Evolutionary conservation across 2,888 invertebrate genomes (phyloP), one percentile per base, ranked within the genome.

Genomic region (Horisme vitalbata): DNA sequence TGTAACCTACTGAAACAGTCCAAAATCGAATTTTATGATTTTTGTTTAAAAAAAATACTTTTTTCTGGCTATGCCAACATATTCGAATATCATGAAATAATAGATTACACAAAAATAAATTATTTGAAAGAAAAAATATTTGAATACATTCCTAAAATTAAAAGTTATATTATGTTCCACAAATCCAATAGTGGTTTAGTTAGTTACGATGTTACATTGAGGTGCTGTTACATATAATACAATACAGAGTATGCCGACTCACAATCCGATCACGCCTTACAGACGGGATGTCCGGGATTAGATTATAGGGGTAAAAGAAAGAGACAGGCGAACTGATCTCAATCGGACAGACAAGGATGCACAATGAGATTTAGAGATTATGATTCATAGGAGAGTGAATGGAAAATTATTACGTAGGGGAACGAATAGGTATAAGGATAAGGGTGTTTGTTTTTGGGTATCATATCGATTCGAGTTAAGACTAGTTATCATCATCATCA

Each of bases 231-330:
- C 33, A 43, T 12, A 33, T 33, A 43, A 32, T 43, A 28, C 38
- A 32, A 36, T 53, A 47, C 45, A 55, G 46, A 50, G 55, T 68
- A 60, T 60, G 57, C 58, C 55, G 49, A 63, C 67, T 67, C 69
- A 68, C 58, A 66, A 68, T 70, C 65, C 68, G 67, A 75, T 70
- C 70, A 66, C 70, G 75, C 72, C 75, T 78, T 76, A 78, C 78
- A 78, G 76, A 77, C 84, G 83, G 84, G 87, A 87, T 83, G 85
- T 86, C 68, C 75, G 85, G 87, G 88, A 89, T 90, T 90, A 90
- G 88, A 82, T 85, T 85, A 85, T 84, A 84, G 79, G 88, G 87
- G 84, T 86, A 85, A 86, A 83, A 83, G 82, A 87, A 65, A 57
- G 78, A 62, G 88, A 88, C 62, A 61, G 67, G 63, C 51, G 44